Evolutionary conservation across 2,113 vertebrate species (phyloP).

Genomic region (Spizaetus ornatus): DNA sequence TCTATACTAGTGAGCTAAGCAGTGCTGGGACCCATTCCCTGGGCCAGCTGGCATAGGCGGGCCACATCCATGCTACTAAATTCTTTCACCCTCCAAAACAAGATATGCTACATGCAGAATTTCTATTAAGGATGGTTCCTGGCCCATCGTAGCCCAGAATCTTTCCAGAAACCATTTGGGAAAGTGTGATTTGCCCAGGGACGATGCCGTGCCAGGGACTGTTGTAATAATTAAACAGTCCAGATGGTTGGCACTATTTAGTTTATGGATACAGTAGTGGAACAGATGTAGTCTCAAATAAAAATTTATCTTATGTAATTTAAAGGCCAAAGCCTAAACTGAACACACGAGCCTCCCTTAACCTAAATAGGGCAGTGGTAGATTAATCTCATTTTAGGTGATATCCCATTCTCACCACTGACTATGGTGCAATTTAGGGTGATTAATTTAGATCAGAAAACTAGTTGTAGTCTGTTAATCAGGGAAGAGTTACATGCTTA

Average conservation of each 20-base stretch:
- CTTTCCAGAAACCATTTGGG: neutral
- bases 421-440: neutral
- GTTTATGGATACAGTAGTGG: neutral
- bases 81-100: neutral
- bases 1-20: neutral
- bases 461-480: neutral
- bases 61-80: neutral
- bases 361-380: neutral
- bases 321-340: neutral
- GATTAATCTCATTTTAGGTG: neutral
- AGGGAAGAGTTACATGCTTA: neutral
- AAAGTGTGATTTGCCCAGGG: neutral
- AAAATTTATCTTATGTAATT: neutral
- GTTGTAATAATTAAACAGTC: neutral
- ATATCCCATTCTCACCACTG: neutral
- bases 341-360: neutral
- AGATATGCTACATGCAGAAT: neutral
- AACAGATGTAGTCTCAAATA: slow-evolving; percentile 1
- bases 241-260: slow-evolving; percentile 8
- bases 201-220: neutral
- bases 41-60: neutral
- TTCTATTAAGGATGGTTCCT: neutral
- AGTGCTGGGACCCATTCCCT: neutral
- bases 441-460: neutral
- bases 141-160: neutral